Evolutionary conservation across 2,888 invertebrate genomes (phyloP), one percentile per base, ranked within the genome.

Genomic region (Podotricha telesiphe): DNA sequence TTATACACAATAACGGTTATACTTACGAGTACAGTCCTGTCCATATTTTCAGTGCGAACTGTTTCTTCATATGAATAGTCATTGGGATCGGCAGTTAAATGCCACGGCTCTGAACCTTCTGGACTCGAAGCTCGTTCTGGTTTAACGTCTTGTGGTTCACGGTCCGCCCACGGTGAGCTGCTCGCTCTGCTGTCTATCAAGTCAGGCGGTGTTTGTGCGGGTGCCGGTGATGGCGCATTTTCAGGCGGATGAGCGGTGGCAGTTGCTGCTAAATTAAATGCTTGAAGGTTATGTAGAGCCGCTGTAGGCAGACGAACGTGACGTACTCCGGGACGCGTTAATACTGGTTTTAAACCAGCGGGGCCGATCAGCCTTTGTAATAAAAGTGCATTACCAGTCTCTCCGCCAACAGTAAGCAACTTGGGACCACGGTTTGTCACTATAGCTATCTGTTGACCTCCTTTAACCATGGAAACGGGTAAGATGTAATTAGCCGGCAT

Each of bases 401-500:
- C 88, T 4, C 86, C 87, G 0, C 86, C 86, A 71, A 89, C 94
- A 71, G 82, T 94, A 80, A 86, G 86, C 79, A 88, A 87, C 84
- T 85, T 95, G 76, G 86, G 95, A 69, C 95, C 95, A 8, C 95
- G 95, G 74, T 95, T 95, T 6, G 96, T 95, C 5, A 96, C 95
- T 71, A 96, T 95, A 2, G 95, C 95, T 69, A 96, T 95, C 78
- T 95, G 95, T 79, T 96, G 95, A 0, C 95, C 95, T 10, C 95
- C 94, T 85, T 96, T 96, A 69, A 96, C 94, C 91, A 96, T 94
- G 3, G 95, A 95, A 76, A 96, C 95, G 0, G 96, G 96, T 75
- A 96, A 84, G 70, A 96, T 94, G 77, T 96, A 96, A 82, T 96
- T 96, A 0, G 95, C 95, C n/a, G 95, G 95, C 84, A 96, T 95